Conservation (phyloP, 2,888 invertebrate species). For the Leptarthrus brevirostris region DNA sequence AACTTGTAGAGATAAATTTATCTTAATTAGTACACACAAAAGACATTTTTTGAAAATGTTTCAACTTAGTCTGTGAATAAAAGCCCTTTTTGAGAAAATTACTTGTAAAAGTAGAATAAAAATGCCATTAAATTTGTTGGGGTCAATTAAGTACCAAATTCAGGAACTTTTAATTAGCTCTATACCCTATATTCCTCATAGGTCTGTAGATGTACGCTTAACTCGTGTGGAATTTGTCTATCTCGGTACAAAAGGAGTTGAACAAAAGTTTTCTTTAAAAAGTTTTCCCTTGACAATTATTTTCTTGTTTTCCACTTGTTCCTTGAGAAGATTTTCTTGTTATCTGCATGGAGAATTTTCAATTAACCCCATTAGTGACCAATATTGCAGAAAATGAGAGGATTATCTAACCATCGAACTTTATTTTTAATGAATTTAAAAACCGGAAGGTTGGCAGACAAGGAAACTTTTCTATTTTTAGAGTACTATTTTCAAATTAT, state of each 20-base stretch:
- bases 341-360: neutral
- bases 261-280: neutral
- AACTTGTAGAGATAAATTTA: no score
- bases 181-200: neutral
- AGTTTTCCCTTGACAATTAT: slow-evolving; percentile 4
- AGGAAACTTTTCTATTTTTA: no score
- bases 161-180: neutral
- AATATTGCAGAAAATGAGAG: neutral
- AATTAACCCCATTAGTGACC: slow-evolving; percentile 3
- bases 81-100: no score
- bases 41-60: no score
- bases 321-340: neutral
- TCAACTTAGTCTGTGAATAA: no score
- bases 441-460: no score
- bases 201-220: neutral
- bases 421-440: no score
- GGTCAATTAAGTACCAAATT: neutral
- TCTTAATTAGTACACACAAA: no score
- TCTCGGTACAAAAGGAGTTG: neutral
- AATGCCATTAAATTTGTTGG: neutral
- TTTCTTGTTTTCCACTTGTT: slow-evolving; percentile 12
- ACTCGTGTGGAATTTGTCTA: neutral
- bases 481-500: no score
- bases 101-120: no score
- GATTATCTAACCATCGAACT: no score